A percentile compares a stretch with the other conserved stretches of the same genome.
These are phyloP conservation scores for Apoderus coryli DNA, from an alignment of 2,888 invertebrate species.

Conservation along the genomic window DNA sequence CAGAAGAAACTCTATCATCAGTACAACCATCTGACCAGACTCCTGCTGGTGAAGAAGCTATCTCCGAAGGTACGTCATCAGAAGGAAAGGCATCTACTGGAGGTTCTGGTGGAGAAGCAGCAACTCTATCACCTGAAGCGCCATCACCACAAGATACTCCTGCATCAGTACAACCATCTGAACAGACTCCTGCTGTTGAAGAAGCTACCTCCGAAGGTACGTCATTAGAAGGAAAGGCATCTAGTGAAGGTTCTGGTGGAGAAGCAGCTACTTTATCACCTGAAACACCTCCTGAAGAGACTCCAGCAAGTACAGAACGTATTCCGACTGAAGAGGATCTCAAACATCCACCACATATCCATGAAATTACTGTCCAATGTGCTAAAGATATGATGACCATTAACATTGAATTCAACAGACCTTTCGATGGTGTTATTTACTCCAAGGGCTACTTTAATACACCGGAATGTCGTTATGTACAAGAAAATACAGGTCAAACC, in stretches of 20 bases:
- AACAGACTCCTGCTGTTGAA: no score
- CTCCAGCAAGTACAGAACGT: conserved; percentile 18
- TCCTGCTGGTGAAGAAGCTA: conserved; percentile 9
- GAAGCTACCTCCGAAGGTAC: conserved; percentile 12
- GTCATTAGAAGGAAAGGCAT: conserved; percentile 6
- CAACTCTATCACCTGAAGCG: no score
- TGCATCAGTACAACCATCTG: conserved; percentile 11
- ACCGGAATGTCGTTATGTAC: conserved; percentile 57
- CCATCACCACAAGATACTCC: no score
- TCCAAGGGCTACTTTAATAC: conserved; percentile 60
- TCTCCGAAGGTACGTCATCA: conserved; percentile 15
- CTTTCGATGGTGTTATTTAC: conserved; percentile 65
- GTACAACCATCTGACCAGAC: conserved; percentile 9
- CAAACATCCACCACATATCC: conserved; percentile 62
- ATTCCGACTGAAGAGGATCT: conserved; percentile 12
- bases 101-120: no score
- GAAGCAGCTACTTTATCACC: conserved; percentile 9
- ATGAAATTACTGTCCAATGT: conserved; percentile 60
- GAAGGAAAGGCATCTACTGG: conserved; percentile 13
- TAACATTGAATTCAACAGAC: conserved; percentile 60
- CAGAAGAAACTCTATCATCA: conserved; percentile 9
- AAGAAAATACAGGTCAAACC: conserved; percentile 50
- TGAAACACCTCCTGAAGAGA: conserved; percentile 14
- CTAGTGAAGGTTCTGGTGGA: conserved; percentile 10
- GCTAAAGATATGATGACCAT: conserved; percentile 75